phyloP scores from a whole-genome alignment of 1,140 invertebrate genomes.

The Nymphalis io region DNA sequence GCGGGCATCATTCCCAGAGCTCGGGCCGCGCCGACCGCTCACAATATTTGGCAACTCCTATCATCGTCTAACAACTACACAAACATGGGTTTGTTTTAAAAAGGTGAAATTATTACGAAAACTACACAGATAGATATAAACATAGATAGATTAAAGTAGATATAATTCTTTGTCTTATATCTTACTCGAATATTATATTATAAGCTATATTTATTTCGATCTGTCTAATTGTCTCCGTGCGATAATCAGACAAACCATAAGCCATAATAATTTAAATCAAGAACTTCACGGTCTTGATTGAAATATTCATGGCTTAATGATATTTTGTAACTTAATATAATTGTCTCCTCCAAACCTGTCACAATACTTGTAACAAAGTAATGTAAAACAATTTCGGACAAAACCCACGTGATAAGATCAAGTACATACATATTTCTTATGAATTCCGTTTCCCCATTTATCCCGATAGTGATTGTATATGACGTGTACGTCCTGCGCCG shows the following conservation, averaged over 20 bases:
- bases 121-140: too few species aligned
- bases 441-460: slow-evolving; percentile 4
- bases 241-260: too few species aligned
- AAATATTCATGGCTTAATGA: too few species aligned
- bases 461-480: slow-evolving; percentile 7
- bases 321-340: too few species aligned
- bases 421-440: not conserved
- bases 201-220: too few species aligned
- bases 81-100: not conserved
- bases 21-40: not conserved
- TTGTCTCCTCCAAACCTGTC: not conserved
- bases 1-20: slow-evolving; percentile 12
- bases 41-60: slow-evolving; percentile 29
- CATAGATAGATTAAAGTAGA: too few species aligned
- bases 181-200: too few species aligned
- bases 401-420: not conserved
- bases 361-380: not conserved
- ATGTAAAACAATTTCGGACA: not conserved
- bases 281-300: too few species aligned
- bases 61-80: slow-evolving; percentile 5
- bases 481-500: slow-evolving; percentile 5
- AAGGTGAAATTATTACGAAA: too few species aligned
- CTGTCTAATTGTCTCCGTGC: too few species aligned
- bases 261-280: too few species aligned
- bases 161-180: too few species aligned